A percentile compares a stretch with the other conserved stretches of the same genome.
These are phyloP conservation scores for Dryadula phaetusa DNA, from an alignment of 2,888 invertebrate species.

Conservation along the genomic window DNA sequence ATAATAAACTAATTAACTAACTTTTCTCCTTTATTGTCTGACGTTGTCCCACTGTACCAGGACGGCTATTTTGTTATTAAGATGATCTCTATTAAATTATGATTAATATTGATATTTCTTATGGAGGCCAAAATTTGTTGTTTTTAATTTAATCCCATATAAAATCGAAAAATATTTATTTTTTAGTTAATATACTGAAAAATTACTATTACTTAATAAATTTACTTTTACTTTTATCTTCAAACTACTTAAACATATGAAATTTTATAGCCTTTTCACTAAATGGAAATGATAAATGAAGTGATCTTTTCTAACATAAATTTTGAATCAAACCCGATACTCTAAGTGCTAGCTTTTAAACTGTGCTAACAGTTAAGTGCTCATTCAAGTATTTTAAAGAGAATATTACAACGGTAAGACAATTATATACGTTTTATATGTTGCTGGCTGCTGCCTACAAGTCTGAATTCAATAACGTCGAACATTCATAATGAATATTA, in stretches of 20 bases:
- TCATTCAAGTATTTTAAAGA: slow-evolving; percentile 8
- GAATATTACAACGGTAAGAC: neutral
- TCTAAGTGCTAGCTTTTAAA: slow-evolving; percentile 29
- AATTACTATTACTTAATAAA: neutral
- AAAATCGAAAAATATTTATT: no score
- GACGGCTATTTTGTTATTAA: no score
- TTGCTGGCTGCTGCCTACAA: neutral
- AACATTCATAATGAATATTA: neutral
- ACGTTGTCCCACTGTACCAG: no score
- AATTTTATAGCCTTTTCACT: neutral
- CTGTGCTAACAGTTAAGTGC: slow-evolving; percentile 7
- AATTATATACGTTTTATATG: neutral
- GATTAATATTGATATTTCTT: no score
- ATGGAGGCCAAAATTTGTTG: no score
- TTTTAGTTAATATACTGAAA: no score
- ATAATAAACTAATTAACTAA: no score
- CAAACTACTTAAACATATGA: neutral
- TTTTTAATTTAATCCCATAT: no score
- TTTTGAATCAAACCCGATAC: slow-evolving; percentile 13
- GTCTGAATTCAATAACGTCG: neutral
- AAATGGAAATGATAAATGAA: neutral
- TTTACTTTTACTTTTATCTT: neutral
- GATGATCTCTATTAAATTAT: no score
- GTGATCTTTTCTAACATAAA: slow-evolving; percentile 12
- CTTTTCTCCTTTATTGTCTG: no score